Conservation (phyloP, 1,140 invertebrate species). For the Helicorthomorpha holstii region DNA sequence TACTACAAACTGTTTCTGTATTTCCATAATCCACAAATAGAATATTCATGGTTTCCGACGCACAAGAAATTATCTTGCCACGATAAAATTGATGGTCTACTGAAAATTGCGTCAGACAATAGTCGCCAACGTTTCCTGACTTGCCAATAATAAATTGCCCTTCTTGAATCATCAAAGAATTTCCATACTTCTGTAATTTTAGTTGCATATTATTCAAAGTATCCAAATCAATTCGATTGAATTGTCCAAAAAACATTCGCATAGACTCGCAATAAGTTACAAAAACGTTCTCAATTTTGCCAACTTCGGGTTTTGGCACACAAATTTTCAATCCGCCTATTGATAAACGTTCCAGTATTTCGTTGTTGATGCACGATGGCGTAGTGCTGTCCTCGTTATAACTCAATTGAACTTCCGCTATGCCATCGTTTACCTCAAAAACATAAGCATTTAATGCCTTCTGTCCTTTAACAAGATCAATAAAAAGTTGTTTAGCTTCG, state of each 20-base stretch:
- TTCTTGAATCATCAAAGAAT: background rate
- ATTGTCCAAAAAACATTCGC: background rate
- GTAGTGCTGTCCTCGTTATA: background rate
- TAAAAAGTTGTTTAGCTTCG: background rate
- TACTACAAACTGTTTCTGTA: slow-evolving; percentile 26
- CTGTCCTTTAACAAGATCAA: background rate
- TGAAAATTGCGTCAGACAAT: slow-evolving; percentile 50
- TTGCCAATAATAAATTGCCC: too few species aligned
- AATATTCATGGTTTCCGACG: slow-evolving; percentile 23
- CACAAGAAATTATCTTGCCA: slow-evolving; percentile 33
- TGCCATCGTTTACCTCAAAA: background rate
- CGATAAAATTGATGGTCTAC: slow-evolving; percentile 50
- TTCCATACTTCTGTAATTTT: background rate
- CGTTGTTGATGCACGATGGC: background rate
- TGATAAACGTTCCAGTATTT: background rate
- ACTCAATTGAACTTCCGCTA: background rate
- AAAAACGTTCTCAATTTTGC: background rate
- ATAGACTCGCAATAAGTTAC: background rate
- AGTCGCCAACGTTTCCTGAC: background rate
- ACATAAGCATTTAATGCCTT: background rate
- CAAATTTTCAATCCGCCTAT: background rate
- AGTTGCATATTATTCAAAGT: background rate
- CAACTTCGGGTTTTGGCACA: background rate
- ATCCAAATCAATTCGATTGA: background rate
- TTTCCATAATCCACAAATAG: slow-evolving; percentile 62